Base-by-base conservation (phyloP, 92 coral and sea anemone genomes). In the Pocillopora grandis region DNA sequence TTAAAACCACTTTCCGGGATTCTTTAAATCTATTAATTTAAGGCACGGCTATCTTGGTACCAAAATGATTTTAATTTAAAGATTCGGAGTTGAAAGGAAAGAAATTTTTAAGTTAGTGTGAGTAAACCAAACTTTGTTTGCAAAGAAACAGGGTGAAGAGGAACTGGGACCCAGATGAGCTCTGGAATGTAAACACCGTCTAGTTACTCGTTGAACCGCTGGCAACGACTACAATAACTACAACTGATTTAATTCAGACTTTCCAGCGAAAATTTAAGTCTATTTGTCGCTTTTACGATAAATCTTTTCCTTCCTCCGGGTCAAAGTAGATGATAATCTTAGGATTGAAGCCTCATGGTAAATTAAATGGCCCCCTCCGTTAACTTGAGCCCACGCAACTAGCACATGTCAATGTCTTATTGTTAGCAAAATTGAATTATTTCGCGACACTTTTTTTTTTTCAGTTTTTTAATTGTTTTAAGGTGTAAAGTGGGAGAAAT, bases 141-240 rank as follows among this genome's bases (percentile, higher is more conserved):
- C 65, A 17, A 65, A 55, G 56, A 60, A 42, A 42, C 52, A 3
- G 52, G 52, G 52, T 42, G 8, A 42, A 42, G 52, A 7, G 52
- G 52, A 80, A 68, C 84, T 80, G 84, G 84, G 84, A 18, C 33
- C 84, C 35, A 55, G 66, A 10, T 15, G 55, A 31, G 21, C 37
- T 66, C 18, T 20, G 14, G 66, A 67, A 68, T 80, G 75, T 27
- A 79, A 62, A 77, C 71, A 77, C 12, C 42, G 13, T 78, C 65
- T 31, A 10, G 61, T 65, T 9, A 8, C 9, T 36, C 20, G 42
- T 16, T 48, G 48, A 67, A 68, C 84, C 76, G 76, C 84, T 66
- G 76, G 37, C 55, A 63, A 56, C 17, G 78, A 3, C 60, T 21
- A 13, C 52, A 19, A 5, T 14, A n/a, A 75, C 10, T 17, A 23